phyloP scores from a whole-genome alignment of 2,797 vertebrate genomes.

The Alfaro cultratus region DNA sequence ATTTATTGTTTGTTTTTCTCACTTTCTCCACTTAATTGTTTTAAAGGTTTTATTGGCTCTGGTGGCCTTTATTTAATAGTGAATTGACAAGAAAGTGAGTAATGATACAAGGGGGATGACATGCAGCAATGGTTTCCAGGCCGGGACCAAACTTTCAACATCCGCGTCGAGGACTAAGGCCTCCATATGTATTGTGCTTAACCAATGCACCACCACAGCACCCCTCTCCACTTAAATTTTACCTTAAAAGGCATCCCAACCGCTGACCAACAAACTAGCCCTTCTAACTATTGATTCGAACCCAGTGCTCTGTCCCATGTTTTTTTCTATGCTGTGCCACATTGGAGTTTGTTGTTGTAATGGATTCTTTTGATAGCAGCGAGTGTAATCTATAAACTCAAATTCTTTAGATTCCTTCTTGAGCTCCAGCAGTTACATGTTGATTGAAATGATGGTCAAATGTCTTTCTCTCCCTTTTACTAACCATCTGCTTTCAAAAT shows the following conservation, averaged over 20 bases:
- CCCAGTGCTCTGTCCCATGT: not conserved
- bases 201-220: no score
- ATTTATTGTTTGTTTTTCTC: conserved; percentile 7
- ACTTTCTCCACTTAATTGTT: not conserved
- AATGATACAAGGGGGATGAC: no score
- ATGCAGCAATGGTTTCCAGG: no score
- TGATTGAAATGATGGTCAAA: not conserved
- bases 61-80: no score
- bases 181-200: no score
- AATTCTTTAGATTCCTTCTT: conserved; percentile 4
- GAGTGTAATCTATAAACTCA: not conserved
- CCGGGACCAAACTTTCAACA: no score
- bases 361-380: not conserved
- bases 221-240: conserved; percentile 3
- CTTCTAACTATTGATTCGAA: not conserved
- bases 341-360: not conserved
- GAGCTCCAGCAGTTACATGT: not conserved
- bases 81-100: no score
- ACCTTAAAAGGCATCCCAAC: conserved; percentile 13
- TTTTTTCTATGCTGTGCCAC: not conserved
- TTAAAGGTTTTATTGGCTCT: no score
- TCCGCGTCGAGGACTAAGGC: no score
- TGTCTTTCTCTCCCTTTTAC: not conserved
- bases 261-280: not conserved
- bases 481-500: not conserved